These are phyloP conservation scores for Ligdia adustata DNA, from an alignment of 2,888 invertebrate genomes.

Conservation along the genomic window DNA sequence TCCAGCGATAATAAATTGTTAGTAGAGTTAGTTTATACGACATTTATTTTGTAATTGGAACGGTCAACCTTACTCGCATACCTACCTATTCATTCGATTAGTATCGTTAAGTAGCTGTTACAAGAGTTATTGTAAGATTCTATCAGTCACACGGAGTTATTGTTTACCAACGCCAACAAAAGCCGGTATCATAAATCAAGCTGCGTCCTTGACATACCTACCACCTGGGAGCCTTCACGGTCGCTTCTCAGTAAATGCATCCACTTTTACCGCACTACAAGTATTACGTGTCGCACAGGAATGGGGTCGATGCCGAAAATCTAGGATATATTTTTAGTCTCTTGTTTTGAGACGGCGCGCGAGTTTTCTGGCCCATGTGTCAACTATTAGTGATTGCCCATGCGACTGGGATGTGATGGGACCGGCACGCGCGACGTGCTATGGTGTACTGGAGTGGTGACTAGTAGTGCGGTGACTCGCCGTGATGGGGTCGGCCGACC, in stretches of 20 bases:
- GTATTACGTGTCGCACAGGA: conserved; percentile 15
- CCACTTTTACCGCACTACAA: conserved; percentile 8
- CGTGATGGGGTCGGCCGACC: conserved; percentile 71
- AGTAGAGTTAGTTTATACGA: no score
- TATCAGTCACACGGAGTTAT: no score
- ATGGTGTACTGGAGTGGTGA: conserved; percentile 61
- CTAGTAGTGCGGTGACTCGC: conserved; percentile 32
- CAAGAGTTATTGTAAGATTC: no score
- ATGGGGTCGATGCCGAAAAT: conserved; percentile 20
- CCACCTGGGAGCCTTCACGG: conserved; percentile 18
- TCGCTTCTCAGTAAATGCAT: conserved; percentile 23
- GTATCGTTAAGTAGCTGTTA: no score
- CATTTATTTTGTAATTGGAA: no score
- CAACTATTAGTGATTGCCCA: no score
- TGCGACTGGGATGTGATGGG: no score
- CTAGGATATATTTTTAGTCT: conserved; percentile 26
- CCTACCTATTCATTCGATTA: no score
- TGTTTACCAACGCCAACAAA: conserved; percentile 31
- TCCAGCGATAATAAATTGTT: no score
- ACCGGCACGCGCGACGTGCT: conserved; percentile 66
- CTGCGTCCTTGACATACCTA: conserved; percentile 32
- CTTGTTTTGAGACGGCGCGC: conserved; percentile 23
- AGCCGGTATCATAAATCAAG: conserved; percentile 15
- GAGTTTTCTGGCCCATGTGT: not conserved
- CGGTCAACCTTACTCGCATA: no score